phyloP scores from a whole-genome alignment of 30 jellyfish, hydroid and myxozoan species.

The Sanderia malayensis region DNA sequence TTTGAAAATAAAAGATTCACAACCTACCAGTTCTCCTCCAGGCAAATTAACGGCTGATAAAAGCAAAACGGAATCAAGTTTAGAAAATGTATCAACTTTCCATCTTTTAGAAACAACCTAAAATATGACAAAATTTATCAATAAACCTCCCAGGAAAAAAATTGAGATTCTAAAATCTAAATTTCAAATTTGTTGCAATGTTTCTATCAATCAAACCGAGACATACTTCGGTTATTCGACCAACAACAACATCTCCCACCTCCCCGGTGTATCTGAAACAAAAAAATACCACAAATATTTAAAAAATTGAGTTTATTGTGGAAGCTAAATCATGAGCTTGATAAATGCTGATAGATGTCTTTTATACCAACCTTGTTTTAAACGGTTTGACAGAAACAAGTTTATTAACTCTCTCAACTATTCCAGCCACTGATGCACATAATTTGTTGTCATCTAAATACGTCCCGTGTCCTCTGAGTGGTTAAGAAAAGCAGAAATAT shows the following conservation, averaged over 20 bases:
- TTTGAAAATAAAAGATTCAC: no score
- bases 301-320: no score
- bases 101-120: conserved; percentile 87
- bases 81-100: conserved; percentile 95
- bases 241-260: conserved; percentile 99
- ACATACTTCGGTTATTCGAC: conserved; percentile 84
- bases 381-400: conserved; percentile 87
- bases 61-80: conserved; percentile 83
- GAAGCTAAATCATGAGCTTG: no score
- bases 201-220: background rate
- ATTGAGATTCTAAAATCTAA: no score
- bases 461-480: conserved; percentile 98
- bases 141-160: no score
- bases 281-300: no score
- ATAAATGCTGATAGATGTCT: no score
- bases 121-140: no score
- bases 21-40: conserved; percentile 95
- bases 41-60: conserved; percentile 97
- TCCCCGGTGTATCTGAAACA: conserved; percentile 88
- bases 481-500: no score
- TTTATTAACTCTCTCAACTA: conserved; percentile 95
- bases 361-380: conserved; percentile 18
- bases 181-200: no score
- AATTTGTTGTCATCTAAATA: conserved; percentile 63
- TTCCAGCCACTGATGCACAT: conserved; percentile 98